Evolutionary conservation across 37 sponge, comb jelly and placozoan species (phyloP), one percentile per base, ranked within the genome.

Genomic region (Eunapius fragilis): DNA sequence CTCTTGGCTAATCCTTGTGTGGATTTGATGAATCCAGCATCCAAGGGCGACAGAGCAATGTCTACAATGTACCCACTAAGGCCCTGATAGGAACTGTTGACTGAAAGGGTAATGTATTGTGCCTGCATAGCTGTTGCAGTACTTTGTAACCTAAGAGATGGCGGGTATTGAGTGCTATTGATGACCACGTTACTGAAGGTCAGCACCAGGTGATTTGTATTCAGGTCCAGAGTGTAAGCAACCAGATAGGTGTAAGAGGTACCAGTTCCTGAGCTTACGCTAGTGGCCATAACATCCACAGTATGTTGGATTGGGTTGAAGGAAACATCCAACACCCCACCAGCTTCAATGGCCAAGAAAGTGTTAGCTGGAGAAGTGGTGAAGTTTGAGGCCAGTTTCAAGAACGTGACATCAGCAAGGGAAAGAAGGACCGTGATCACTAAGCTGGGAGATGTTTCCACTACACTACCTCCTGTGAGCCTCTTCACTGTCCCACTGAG

Each of bases 131-230:
- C 95, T 34, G 91, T 86, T 33, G 50, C 67, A 0, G 68, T 41
- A 58, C 95, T 87, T 87, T 97, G 97, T 11, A 97, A 70, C 34
- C 97, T 71, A 75, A 97, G 67, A 34, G 97, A 92, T 72, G 84
- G 85, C 12, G 92, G 68, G 72, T 93, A 80, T 74, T 84, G 87
- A 19, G 96, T 91, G 30, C 75, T 71, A 4, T 85, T 72, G 28
- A 91, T 87, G 37, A 93, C 76, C 2, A 91, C 94, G 84, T 96
- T 94, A 68, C 87, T 81, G 84, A 96, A 93, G 11, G 94, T 96
- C 72, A 96, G 80, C 24, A 88, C 32, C 0, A 96, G 82, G 37
- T 86, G 81, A 25, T 92, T 87, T 14, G 84, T 87, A 76, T 93
- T 96, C 47, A 97, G 47, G 58, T 93, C 82, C 0, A 97, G 81